Conservation (phyloP, 1,140 invertebrate species). For the Gonatopus flavifemur region DNA sequence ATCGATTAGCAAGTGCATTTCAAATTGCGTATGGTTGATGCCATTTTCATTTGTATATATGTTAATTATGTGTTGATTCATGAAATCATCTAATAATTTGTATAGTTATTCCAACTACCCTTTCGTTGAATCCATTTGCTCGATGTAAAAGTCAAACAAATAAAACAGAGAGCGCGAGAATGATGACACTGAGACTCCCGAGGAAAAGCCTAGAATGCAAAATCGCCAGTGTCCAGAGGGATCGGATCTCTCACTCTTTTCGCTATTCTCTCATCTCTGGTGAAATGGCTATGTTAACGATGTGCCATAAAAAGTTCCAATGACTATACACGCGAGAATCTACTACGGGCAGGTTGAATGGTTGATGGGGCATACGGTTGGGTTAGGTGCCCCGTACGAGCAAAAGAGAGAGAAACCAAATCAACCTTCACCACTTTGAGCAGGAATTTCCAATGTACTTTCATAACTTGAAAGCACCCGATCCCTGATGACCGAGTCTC, state of each 20-base stretch:
- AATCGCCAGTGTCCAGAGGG: neutral
- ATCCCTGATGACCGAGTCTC: constrained; percentile 10
- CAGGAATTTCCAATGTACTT: constrained; percentile 18
- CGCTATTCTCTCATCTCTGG: neutral
- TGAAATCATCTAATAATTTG: too few species aligned
- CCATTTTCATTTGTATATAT: too few species aligned
- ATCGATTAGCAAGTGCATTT: too few species aligned
- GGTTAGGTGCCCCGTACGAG: neutral
- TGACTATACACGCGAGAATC: neutral
- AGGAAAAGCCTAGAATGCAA: neutral
- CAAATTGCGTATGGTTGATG: too few species aligned
- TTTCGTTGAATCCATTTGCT: neutral
- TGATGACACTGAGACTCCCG: too few species aligned
- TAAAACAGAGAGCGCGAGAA: neutral
- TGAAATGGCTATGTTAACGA: neutral
- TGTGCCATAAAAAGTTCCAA: neutral
- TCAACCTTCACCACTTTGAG: neutral
- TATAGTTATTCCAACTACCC: neutral
- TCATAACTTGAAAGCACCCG: constrained; percentile 12
- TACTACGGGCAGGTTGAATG: neutral
- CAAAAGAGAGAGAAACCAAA: neutral
- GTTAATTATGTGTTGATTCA: too few species aligned
- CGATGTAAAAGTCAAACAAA: neutral
- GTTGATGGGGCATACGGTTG: neutral
- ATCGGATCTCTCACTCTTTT: neutral